A percentile compares a stretch with the other conserved stretches of the same genome.
Evolutionary conservation across 2,888 invertebrate genomes (phyloP).

Genomic region (Notodonta dromedarius): DNA sequence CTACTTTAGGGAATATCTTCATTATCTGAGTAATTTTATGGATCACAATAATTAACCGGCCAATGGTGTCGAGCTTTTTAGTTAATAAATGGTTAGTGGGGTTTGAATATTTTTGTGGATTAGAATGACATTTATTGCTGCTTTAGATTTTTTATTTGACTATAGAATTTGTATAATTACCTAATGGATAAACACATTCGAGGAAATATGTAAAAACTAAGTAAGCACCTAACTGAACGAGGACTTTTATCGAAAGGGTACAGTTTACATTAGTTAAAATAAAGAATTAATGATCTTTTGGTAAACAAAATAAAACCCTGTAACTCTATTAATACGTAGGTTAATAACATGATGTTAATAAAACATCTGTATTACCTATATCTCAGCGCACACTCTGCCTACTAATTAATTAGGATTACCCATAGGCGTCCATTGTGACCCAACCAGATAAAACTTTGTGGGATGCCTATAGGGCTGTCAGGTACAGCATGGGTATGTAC

Average conservation of each 20-base stretch:
- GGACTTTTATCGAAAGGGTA: too few species aligned
- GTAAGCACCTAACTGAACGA: too few species aligned
- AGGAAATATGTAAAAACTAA: too few species aligned
- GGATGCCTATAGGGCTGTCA: slow-evolving; percentile 42
- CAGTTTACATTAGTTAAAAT: too few species aligned
- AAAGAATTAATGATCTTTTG: too few species aligned
- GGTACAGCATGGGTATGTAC: not conserved
- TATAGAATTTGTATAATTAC: not conserved
- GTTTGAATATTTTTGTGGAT: not conserved
- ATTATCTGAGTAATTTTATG: not conserved
- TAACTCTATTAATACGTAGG: too few species aligned
- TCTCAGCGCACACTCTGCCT: slow-evolving; percentile 63
- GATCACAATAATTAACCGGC: not conserved
- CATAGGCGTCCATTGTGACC: slow-evolving; percentile 54
- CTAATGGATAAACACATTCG: too few species aligned
- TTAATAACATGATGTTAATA: too few species aligned
- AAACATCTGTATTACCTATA: slow-evolving; percentile 25
- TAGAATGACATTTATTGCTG: not conserved
- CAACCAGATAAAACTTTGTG: slow-evolving; percentile 72
- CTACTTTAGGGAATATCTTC: not conserved
- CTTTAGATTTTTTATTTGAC: not conserved
- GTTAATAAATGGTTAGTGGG: not conserved
- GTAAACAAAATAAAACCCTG: too few species aligned
- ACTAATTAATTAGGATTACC: slow-evolving; percentile 79
- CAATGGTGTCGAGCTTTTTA: not conserved